Evolutionary conservation across 1,140 invertebrate genomes (phyloP), one percentile per base, ranked within the genome.

Genomic region (Drosophila nasuta): DNA sequence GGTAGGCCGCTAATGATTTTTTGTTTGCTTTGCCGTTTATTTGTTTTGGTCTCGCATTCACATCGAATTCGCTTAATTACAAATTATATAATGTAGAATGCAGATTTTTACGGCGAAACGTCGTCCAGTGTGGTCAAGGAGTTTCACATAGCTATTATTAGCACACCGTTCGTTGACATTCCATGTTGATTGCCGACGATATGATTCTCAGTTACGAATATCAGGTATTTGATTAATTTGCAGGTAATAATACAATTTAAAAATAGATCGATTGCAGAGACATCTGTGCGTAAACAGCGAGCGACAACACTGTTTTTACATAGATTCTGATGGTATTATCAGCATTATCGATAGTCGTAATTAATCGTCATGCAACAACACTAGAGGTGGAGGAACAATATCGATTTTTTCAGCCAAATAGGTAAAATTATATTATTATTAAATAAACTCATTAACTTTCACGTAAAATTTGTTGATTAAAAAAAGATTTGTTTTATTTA

Each of bases 1-100:
- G 49, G 51, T 67, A 51, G 57, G n/a, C 57, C n/a, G 43, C 71
- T 54, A 30, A 28, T 25, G 20, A 25, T 25, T 25, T 25, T 25
- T 65, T 54, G 15, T 54, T 70, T 33, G 48, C 51, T 72, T 52
- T 17, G 65, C 35, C 70, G 35, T 38, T 4, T 20, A 51, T 82
- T 82, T 87, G 83, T 87, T 87, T 82, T 77, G 69, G 20, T 82
- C 54, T 66, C 62, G 48, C 49, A 70, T 75, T 78, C 83, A 82
- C 83, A 86, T 87, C 52, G 51, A 79, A 65, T 77, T 79, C 66
- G 72, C 52, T 65, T 57, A 72, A 71, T 85, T 38, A 38, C 35
- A 38, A 81, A 76, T 85, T 86, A 86, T 87, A 83, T 83, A 83
- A 86, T 82, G 35, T 75, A 71, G 60, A 69, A 60, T 57, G 58